phyloP scores from a whole-genome alignment of 2,797 vertebrate species.

The Synaphobranchus kaupii region DNA sequence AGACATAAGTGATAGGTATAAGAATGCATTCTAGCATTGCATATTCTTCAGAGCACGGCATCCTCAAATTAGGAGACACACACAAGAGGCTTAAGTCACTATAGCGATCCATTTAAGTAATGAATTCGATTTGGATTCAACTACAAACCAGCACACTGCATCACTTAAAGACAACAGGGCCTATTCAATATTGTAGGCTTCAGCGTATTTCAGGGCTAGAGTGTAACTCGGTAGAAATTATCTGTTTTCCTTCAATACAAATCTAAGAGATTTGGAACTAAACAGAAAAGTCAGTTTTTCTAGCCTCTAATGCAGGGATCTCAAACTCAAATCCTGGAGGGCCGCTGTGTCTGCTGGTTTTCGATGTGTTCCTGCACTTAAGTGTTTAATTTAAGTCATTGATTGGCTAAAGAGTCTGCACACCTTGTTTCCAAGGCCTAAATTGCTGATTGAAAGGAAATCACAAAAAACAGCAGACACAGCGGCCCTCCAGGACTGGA shows the following conservation, averaged over 20 bases:
- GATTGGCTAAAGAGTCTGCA: no score
- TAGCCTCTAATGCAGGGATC: not conserved
- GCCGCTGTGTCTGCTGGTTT: no score
- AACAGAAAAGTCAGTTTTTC: not conserved
- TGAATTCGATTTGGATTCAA: slow-evolving; percentile 3
- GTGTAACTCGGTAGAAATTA: not conserved
- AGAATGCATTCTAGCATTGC: not conserved
- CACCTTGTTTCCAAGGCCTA: no score
- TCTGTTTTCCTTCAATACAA: not conserved
- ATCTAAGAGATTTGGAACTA: not conserved
- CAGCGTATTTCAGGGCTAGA: not conserved
- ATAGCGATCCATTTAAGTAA: slow-evolving; percentile 2
- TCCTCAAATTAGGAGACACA: not conserved
- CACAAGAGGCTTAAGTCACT: not conserved
- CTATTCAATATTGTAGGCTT: not conserved
- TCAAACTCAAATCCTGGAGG: no score
- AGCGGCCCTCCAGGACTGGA: no score
- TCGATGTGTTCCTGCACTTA: no score
- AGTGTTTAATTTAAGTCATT: no score
- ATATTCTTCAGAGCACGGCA: not conserved
- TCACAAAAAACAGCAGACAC: no score
- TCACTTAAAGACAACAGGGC: not conserved
- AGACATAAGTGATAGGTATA: not conserved
- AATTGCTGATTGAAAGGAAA: no score
- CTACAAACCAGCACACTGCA: not conserved